Conservation (phyloP, 2,113 vertebrate species). For the Chaetodon auriga region DNA sequence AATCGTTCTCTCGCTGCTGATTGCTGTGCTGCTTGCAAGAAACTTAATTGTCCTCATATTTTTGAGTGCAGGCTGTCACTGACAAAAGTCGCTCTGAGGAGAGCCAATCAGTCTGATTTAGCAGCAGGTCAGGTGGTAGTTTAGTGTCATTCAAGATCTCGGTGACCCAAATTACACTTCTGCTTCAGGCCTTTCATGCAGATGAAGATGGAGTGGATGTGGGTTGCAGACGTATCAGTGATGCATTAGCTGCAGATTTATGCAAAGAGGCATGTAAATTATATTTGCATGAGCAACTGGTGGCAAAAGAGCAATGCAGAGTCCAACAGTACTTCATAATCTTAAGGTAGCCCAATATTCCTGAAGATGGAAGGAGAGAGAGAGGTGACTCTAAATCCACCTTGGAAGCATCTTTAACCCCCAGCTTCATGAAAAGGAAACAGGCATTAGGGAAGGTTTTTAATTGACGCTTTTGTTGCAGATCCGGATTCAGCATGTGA, state of each 20-base stretch:
- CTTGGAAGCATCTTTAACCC: neutral
- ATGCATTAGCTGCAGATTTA: slow-evolving; percentile 50
- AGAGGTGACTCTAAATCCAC: neutral
- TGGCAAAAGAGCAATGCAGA: slow-evolving; percentile 36
- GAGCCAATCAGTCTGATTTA: slow-evolving; percentile 31
- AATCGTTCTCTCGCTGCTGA: slow-evolving; percentile 41
- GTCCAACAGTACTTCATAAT: neutral
- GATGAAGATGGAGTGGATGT: slow-evolving; percentile 37
- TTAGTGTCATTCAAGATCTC: slow-evolving; percentile 26
- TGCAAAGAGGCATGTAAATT: slow-evolving; percentile 65
- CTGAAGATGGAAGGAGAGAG: neutral
- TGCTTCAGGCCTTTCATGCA: slow-evolving; percentile 11
- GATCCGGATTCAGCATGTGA: neutral
- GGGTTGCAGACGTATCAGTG: slow-evolving; percentile 42
- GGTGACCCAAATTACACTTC: slow-evolving; percentile 5
- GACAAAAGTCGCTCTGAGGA: slow-evolving; percentile 1
- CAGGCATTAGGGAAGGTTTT: neutral
- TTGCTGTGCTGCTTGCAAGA: slow-evolving; percentile 8
- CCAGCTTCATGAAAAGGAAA: neutral
- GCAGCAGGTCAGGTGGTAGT: slow-evolving; percentile 28
- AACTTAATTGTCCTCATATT: slow-evolving; percentile 24
- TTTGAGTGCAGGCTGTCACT: neutral
- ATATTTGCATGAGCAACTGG: slow-evolving; percentile 59
- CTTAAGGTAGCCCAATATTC: neutral
- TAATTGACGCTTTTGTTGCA: neutral